A percentile compares a stretch with the other conserved stretches of the same genome.
Conservation (phyloP, 2,888 invertebrate species). For the Invenusta paracnida region DNA sequence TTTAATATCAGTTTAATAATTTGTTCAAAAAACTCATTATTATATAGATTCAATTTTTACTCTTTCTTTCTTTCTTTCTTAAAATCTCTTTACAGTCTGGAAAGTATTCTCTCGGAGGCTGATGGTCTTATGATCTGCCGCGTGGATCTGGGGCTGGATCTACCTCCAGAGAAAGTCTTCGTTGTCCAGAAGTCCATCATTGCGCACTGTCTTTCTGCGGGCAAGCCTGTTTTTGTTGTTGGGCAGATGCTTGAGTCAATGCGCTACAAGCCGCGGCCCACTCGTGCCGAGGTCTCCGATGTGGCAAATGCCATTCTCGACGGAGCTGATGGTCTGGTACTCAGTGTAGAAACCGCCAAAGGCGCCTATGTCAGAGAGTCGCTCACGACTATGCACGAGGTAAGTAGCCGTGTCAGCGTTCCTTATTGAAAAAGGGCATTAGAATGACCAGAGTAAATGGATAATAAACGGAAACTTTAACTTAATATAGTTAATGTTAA, state of each 20-base stretch:
- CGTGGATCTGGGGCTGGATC: constrained; percentile 40
- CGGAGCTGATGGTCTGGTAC: constrained; percentile 42
- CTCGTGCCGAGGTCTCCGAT: constrained; percentile 42
- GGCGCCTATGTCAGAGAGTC: constrained; percentile 43
- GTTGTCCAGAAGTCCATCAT: constrained; percentile 42
- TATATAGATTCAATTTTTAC: too few relatives aligned
- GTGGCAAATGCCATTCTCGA: constrained; percentile 44
- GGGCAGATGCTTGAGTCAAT: constrained; percentile 44
- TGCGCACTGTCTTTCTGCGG: constrained; percentile 37
- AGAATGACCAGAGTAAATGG: too few relatives aligned
- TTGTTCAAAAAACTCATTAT: too few relatives aligned
- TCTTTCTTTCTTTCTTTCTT: neutral
- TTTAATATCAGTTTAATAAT: too few relatives aligned
- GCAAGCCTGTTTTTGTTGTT: constrained; percentile 40
- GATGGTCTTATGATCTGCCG: constrained; percentile 40
- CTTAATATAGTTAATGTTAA: too few relatives aligned
- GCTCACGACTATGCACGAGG: constrained; percentile 36
- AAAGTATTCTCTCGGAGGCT: constrained; percentile 34
- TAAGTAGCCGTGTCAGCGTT: too few relatives aligned
- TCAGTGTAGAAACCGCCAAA: constrained; percentile 43
- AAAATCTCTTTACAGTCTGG: neutral
- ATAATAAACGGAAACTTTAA: too few relatives aligned
- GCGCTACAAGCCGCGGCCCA: constrained; percentile 43
- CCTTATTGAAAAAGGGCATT: too few relatives aligned
- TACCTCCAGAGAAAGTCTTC: constrained; percentile 44